These are phyloP conservation scores for Thera obeliscata DNA, from an alignment of 2,888 invertebrate species.

Conservation along the genomic window DNA sequence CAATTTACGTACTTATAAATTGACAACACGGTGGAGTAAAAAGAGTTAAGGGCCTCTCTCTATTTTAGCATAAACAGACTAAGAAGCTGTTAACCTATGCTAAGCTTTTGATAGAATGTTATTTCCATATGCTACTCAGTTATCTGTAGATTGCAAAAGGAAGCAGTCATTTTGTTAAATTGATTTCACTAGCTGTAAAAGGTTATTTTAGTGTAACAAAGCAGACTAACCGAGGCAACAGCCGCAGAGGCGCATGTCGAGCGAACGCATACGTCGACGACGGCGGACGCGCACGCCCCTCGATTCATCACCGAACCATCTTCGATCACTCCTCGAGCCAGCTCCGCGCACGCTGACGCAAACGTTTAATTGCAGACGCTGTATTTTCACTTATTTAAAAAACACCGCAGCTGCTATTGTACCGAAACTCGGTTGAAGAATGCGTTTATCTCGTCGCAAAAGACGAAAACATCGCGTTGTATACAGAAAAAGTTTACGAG, in stretches of 20 bases:
- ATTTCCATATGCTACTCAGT: too few species aligned
- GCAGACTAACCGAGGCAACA: constrained; percentile 77
- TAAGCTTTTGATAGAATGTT: neutral
- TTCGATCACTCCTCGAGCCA: constrained; percentile 49
- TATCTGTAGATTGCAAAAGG: constrained; percentile 4
- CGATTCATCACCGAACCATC: constrained; percentile 70
- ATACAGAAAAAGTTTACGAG: constrained; percentile 55
- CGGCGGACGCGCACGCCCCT: constrained; percentile 62
- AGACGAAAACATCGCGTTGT: constrained; percentile 40
- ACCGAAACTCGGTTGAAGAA: constrained; percentile 25
- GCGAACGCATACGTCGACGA: constrained; percentile 67
- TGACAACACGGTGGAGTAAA: too few species aligned
- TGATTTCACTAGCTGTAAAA: constrained; percentile 25
- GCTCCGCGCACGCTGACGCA: constrained; percentile 70
- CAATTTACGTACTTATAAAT: too few species aligned
- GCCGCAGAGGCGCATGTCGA: constrained; percentile 80
- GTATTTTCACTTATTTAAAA: constrained; percentile 59
- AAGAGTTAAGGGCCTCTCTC: too few species aligned
- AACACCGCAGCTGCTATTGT: constrained; percentile 22
- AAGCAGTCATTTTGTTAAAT: constrained; percentile 35
- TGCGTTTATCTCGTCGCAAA: constrained; percentile 37
- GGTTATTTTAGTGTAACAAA: constrained; percentile 33
- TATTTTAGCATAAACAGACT: too few species aligned
- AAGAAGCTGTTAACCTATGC: too few species aligned
- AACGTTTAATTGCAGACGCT: constrained; percentile 69